Evolutionary conservation across 1,140 invertebrate genomes (phyloP).

Genomic region (Subanguina moxae): DNA sequence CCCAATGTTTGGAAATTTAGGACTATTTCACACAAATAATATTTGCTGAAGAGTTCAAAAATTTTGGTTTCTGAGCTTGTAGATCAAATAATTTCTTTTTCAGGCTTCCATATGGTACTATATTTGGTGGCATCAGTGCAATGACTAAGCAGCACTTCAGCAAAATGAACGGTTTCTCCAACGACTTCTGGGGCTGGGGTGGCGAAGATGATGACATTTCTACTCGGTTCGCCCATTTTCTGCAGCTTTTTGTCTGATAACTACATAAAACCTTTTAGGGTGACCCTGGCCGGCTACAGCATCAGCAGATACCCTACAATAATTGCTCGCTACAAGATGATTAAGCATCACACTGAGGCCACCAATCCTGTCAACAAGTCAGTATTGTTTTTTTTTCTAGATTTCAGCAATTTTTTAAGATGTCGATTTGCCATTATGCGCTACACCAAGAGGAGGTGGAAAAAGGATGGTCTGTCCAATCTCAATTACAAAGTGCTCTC

Average conservation of each 20-base stretch:
- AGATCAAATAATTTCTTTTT: conserved; percentile 16
- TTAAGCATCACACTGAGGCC: conserved; percentile 58
- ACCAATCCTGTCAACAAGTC: conserved; percentile 57
- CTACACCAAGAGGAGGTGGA: conserved; percentile 74
- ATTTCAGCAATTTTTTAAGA: conserved; percentile 23
- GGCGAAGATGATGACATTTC: conserved; percentile 58
- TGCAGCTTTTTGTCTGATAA: too few relatives aligned
- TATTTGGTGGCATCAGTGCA: conserved; percentile 68
- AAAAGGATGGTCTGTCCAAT: conserved; percentile 78
- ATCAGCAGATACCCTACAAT: conserved; percentile 56
- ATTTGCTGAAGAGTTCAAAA: too few relatives aligned
- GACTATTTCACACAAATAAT: too few relatives aligned
- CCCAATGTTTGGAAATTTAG: too few relatives aligned
- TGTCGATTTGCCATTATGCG: conserved; percentile 73
- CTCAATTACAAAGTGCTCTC: conserved; percentile 75
- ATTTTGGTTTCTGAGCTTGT: too few relatives aligned
- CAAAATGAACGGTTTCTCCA: conserved; percentile 84
- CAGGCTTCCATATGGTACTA: conserved; percentile 53
- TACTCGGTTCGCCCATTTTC: background rate
- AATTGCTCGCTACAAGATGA: conserved; percentile 61
- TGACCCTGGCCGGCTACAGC: conserved; percentile 45
- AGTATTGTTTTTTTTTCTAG: too few relatives aligned
- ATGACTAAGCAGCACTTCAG: conserved; percentile 68
- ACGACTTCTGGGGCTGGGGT: conserved; percentile 76
- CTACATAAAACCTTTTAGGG: conserved; percentile 28